phyloP scores from a whole-genome alignment of 2,888 invertebrate species.

The Caenorhabditis angaria region DNA sequence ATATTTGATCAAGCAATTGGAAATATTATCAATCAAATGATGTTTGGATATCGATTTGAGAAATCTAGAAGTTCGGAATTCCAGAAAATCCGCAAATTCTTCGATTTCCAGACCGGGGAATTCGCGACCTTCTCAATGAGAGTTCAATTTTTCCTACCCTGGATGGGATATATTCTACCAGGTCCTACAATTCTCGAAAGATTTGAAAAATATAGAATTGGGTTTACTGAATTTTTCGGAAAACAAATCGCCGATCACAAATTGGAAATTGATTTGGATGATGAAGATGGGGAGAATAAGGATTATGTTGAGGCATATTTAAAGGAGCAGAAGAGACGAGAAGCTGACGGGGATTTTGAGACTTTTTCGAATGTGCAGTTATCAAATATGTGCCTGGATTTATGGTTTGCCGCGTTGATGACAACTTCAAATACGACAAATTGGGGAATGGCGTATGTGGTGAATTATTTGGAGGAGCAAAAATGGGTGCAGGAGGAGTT shows the following conservation, averaged over 20 bases:
- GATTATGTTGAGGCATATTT: constrained; percentile 51
- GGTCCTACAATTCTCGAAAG: constrained; percentile 33
- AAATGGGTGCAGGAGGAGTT: constrained; percentile 42
- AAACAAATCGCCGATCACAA: constrained; percentile 37
- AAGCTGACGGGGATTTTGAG: constrained; percentile 31
- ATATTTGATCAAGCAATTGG: constrained; percentile 41
- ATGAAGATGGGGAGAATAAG: constrained; percentile 40
- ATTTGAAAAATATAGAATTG: constrained; percentile 41
- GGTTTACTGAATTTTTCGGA: constrained; percentile 42
- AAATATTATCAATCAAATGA: neutral
- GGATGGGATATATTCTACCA: constrained; percentile 37
- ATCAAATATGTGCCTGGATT: constrained; percentile 42
- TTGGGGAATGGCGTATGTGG: constrained; percentile 46
- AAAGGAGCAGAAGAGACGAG: constrained; percentile 44
- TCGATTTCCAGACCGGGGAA: constrained; percentile 36
- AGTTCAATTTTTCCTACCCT: constrained; percentile 35
- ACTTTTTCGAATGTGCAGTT: constrained; percentile 37
- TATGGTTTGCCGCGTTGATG: constrained; percentile 58
- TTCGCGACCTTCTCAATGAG: constrained; percentile 32
- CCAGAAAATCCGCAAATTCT: constrained; percentile 32
- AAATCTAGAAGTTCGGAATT: constrained; percentile 10
- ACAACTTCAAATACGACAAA: constrained; percentile 51
- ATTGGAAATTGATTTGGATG: constrained; percentile 39
- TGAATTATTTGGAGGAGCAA: constrained; percentile 35
- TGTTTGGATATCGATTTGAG: constrained; percentile 3